These are phyloP conservation scores for Hirtodrosophila duncani DNA, from an alignment of 2,888 invertebrate genomes.

Conservation along the genomic window DNA sequence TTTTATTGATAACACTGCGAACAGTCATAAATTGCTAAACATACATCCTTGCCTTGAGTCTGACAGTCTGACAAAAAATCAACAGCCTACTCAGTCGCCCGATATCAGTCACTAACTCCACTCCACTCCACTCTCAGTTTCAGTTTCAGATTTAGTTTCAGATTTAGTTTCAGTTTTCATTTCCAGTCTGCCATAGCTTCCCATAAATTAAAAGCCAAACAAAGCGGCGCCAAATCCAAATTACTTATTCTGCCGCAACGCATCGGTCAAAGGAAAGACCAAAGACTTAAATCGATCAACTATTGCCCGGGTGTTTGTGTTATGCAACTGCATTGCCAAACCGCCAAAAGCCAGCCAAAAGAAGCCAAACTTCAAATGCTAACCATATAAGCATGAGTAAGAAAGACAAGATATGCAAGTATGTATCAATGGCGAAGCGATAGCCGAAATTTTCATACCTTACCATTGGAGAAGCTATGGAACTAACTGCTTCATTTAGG, in stretches of 20 bases:
- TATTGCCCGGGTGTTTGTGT: conserved; percentile 19
- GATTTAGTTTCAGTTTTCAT: conserved; percentile 7
- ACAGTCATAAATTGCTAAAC: conserved; percentile 11
- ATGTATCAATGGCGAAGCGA: no score
- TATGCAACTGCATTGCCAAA: conserved; percentile 55
- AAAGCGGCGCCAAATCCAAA: conserved; percentile 10
- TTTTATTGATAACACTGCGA: no score
- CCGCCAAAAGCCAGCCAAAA: conserved; percentile 20
- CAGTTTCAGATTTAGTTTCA: background rate
- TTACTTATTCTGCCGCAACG: conserved; percentile 24
- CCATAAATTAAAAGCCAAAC: conserved; percentile 17
- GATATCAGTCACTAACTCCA: conserved; percentile 26
- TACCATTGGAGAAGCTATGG: no score
- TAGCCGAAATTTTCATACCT: no score
- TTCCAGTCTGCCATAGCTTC: conserved; percentile 22
- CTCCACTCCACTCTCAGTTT: background rate
- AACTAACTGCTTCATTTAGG: no score
- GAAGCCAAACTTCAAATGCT: conserved; percentile 20
- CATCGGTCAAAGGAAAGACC: conserved; percentile 36
- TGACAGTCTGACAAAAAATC: conserved; percentile 20
- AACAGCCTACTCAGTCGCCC: conserved; percentile 13
- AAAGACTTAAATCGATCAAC: conserved; percentile 1
- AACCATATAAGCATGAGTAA: conserved; percentile 43
- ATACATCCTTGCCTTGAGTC: conserved; percentile 60
- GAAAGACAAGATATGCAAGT: no score